These are phyloP conservation scores for Zygothrica quintamaculata DNA, from an alignment of 2,888 invertebrate genomes.

Conservation along the genomic window DNA sequence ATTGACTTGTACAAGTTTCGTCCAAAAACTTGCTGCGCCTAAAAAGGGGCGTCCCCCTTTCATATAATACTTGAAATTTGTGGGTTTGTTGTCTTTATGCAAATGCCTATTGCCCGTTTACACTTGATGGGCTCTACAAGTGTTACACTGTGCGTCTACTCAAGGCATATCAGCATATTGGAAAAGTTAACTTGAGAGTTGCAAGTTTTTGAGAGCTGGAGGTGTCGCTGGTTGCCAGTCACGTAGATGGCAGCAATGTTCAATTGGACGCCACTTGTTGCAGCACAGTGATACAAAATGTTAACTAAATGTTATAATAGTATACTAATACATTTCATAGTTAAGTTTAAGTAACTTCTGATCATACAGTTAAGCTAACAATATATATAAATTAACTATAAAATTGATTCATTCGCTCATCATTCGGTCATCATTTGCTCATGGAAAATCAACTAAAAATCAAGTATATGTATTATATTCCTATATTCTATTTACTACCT, in stretches of 20 bases:
- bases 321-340: too few relatives aligned
- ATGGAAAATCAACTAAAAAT: too few relatives aligned
- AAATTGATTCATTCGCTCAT: too few relatives aligned
- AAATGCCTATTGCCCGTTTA: constrained; percentile 51
- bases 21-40: constrained; percentile 49
- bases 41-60: constrained; percentile 40
- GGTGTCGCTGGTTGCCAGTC: constrained; percentile 52
- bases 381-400: too few relatives aligned
- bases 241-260: constrained; percentile 21
- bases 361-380: too few relatives aligned
- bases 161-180: constrained; percentile 35
- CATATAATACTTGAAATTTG: constrained; percentile 9
- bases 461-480: too few relatives aligned
- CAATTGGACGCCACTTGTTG: constrained; percentile 29
- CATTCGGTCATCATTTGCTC: too few relatives aligned
- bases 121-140: constrained; percentile 51
- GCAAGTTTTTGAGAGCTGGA: too few relatives aligned
- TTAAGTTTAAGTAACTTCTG: too few relatives aligned
- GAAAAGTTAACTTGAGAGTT: constrained; percentile 43
- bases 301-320: too few relatives aligned
- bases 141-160: constrained; percentile 48
- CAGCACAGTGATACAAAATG: constrained; percentile 35
- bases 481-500: not conserved
- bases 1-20: too few relatives aligned
- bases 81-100: constrained; percentile 65